Conservation (phyloP, 2,797 vertebrate genomes). For the Sebastolobus altivelis region DNA sequence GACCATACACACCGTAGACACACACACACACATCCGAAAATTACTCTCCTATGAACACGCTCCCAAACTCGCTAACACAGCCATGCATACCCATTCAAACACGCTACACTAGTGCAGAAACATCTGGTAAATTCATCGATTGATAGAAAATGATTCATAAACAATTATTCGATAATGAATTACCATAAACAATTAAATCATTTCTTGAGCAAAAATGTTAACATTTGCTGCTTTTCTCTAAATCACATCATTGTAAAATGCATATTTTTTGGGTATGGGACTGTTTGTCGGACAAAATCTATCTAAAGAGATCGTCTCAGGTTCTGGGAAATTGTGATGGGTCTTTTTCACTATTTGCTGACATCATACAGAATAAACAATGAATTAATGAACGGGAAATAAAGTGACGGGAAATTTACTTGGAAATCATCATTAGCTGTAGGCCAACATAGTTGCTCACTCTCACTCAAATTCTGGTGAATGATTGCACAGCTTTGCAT, state of each 20-base stretch:
- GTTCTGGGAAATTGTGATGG: too few species aligned
- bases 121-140: neutral
- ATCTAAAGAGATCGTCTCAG: too few species aligned
- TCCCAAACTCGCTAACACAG: slow-evolving; percentile 7
- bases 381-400: neutral
- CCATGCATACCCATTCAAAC: neutral
- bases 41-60: slow-evolving; percentile 24
- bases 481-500: slow-evolving; percentile 11
- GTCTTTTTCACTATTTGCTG: neutral
- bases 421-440: neutral
- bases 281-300: too few species aligned
- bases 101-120: slow-evolving; percentile 3
- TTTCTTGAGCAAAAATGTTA: neutral
- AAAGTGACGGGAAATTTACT: neutral
- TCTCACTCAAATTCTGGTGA: slow-evolving; percentile 1
- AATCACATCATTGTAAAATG: neutral
- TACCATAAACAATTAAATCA: neutral
- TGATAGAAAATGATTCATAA: neutral
- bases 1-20: slow-evolving; percentile 40
- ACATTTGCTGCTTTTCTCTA: neutral
- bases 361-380: neutral
- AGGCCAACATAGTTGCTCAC: neutral
- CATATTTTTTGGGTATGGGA: neutral
- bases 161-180: neutral
- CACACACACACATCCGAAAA: slow-evolving; percentile 40